phyloP scores from a whole-genome alignment of 2,797 vertebrate genomes.

The Podargus strigoides region DNA sequence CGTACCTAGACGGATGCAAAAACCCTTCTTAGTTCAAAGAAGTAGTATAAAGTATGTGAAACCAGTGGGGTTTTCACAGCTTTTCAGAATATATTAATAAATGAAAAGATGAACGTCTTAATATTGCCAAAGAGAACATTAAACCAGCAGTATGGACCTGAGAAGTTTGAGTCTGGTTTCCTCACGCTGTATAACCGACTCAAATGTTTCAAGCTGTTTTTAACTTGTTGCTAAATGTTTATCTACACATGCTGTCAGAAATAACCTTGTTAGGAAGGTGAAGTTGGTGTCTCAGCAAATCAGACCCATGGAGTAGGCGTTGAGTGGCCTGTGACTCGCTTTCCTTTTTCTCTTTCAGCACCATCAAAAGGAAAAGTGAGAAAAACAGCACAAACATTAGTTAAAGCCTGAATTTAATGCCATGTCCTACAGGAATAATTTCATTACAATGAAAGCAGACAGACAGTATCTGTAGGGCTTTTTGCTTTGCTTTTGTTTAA shows the following conservation, averaged over 20 bases:
- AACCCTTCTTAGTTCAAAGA: conserved; percentile 69
- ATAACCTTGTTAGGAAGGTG: conserved; percentile 91
- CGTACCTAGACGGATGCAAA: conserved; percentile 73
- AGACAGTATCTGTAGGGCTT: conserved; percentile 69
- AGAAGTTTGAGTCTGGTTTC: conserved; percentile 20
- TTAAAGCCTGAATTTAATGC: conserved; percentile 77
- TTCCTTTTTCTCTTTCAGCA: conserved; percentile 89
- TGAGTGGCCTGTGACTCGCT: conserved; percentile 86
- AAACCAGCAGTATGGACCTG: conserved; percentile 23
- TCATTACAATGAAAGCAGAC: conserved; percentile 78
- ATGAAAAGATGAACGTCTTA: conserved; percentile 13
- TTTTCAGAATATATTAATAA: conserved; percentile 38
- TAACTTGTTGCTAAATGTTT: conserved; percentile 80
- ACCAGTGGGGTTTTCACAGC: conserved; percentile 53
- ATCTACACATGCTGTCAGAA: conserved; percentile 94
- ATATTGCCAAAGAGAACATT: conserved; percentile 18
- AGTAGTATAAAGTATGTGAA: not conserved
- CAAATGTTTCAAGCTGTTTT: conserved; percentile 68
- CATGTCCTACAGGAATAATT: conserved; percentile 76
- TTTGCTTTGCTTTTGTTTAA: conserved; percentile 42
- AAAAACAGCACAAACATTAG: conserved; percentile 91
- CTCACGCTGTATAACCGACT: conserved; percentile 58
- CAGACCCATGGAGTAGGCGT: conserved; percentile 85
- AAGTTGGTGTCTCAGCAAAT: conserved; percentile 89
- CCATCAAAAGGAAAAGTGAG: conserved; percentile 91